phyloP scores from a whole-genome alignment of 2,797 vertebrate species.

The Enteromius afrohamiltoni region DNA sequence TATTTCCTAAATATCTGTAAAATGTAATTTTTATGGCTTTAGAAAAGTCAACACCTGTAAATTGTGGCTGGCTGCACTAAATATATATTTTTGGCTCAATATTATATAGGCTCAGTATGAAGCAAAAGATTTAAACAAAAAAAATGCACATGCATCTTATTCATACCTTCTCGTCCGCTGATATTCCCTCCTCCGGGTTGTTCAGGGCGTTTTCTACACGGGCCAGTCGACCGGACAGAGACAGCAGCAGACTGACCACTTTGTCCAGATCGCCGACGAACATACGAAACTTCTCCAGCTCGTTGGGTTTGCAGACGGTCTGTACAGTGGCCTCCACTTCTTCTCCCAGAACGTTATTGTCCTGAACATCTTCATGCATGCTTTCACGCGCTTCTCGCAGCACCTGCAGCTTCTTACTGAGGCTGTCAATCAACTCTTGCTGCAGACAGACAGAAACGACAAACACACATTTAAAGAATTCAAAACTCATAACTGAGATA shows the following conservation, averaged over 20 bases:
- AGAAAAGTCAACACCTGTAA: no score
- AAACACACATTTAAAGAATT: background rate
- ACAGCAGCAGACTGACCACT: conserved; percentile 93
- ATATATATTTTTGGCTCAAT: no score
- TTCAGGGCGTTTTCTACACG: conserved; percentile 93
- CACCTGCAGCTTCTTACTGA: conserved; percentile 89
- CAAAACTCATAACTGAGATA: background rate
- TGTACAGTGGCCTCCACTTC: conserved; percentile 89
- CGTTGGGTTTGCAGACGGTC: conserved; percentile 87
- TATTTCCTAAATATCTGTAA: no score
- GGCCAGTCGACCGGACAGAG: conserved; percentile 89
- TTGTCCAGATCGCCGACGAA: conserved; percentile 95
- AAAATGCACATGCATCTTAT: background rate
- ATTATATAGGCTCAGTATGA: no score
- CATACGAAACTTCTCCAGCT: conserved; percentile 95
- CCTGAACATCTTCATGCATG: conserved; percentile 90
- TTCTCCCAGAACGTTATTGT: conserved; percentile 86
- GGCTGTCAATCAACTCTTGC: conserved; percentile 93
- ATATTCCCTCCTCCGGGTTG: conserved; percentile 82
- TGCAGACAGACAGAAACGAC: conserved; percentile 60
- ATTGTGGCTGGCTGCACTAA: no score
- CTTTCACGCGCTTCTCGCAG: conserved; percentile 87
- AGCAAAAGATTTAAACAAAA: background rate
- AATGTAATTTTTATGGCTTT: no score
- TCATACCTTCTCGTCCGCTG: conserved; percentile 84